Percentiles rank a stretch among this genome's conserved stretches.
Evolutionary conservation across 2,888 invertebrate species (phyloP).

Genomic region (Yponomeuta sedellus): DNA sequence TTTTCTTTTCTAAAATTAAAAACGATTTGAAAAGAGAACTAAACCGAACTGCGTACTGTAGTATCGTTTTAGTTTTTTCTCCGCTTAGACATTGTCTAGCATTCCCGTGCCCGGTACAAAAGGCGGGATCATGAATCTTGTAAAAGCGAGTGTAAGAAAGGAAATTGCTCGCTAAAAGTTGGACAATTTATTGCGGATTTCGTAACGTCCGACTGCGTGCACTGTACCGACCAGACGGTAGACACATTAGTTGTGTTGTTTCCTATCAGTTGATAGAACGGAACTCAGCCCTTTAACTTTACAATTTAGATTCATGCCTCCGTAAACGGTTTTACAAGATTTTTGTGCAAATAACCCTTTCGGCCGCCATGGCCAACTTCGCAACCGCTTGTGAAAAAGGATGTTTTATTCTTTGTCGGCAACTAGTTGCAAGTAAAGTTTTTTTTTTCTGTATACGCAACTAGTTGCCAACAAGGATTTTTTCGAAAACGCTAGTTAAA

Average conservation of each 20-base stretch:
- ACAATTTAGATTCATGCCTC: background rate
- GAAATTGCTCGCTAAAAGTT: constrained; percentile 71
- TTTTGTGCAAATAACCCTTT: too few relatives aligned
- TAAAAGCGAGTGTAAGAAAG: constrained; percentile 42
- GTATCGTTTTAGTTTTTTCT: background rate
- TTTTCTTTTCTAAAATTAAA: too few relatives aligned
- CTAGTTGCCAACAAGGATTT: too few relatives aligned
- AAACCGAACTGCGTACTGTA: background rate
- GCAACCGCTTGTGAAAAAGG: too few relatives aligned
- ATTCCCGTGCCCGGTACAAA: constrained; percentile 25
- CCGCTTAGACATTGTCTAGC: constrained; percentile 29
- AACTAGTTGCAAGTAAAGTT: too few relatives aligned
- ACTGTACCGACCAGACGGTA: constrained; percentile 16
- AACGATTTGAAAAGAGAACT: background rate
- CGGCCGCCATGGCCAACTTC: too few relatives aligned
- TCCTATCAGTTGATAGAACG: constrained; percentile 19
- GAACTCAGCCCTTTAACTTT: background rate
- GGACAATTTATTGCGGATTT: constrained; percentile 64
- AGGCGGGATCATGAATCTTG: constrained; percentile 55
- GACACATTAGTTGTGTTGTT: constrained; percentile 11
- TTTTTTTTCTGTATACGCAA: too few relatives aligned
- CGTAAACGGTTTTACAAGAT: background rate
- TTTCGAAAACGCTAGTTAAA: too few relatives aligned
- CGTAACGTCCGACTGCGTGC: constrained; percentile 31
- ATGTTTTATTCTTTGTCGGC: too few relatives aligned